Evolutionary conservation across 1,140 invertebrate genomes (phyloP).

Genomic region (Zophobas atratus): DNA sequence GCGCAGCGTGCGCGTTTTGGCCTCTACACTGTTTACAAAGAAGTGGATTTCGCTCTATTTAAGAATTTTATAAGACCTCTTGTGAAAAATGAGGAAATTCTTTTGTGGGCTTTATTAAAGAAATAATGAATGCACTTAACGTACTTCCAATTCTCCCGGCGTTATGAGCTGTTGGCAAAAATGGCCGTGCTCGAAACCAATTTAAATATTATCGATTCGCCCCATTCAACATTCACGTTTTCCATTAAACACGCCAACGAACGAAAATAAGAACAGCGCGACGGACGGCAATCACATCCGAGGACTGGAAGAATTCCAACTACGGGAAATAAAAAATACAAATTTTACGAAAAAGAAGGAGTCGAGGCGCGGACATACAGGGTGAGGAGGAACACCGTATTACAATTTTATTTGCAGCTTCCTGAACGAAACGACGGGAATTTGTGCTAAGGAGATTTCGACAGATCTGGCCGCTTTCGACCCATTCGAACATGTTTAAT

Average conservation of each 20-base stretch:
- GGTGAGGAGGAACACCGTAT: no score
- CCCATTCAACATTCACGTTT: constrained; percentile 39
- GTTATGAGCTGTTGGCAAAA: constrained; percentile 40
- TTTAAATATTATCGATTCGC: constrained; percentile 40
- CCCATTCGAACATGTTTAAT: no score
- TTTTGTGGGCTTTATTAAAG: constrained; percentile 42
- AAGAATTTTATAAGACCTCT: constrained; percentile 43
- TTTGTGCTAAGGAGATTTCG: no score
- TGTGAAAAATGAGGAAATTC: constrained; percentile 41
- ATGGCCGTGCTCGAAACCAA: constrained; percentile 40
- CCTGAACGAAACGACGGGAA: no score
- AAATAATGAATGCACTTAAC: constrained; percentile 42
- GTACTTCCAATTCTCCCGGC: constrained; percentile 39
- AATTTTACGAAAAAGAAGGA: no score
- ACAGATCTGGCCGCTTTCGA: no score
- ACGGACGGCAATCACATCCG: constrained; percentile 22
- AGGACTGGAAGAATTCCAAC: neutral
- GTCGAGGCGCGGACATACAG: no score
- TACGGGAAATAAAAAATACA: no score
- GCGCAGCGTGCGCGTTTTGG: constrained; percentile 39
- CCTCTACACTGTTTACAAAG: constrained; percentile 41
- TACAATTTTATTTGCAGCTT: no score
- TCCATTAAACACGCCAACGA: constrained; percentile 36
- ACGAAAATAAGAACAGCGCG: constrained; percentile 22
- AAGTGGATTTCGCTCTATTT: constrained; percentile 41